A percentile compares a stretch with the other conserved stretches of the same genome.
phyloP scores from a whole-genome alignment of 2,113 vertebrate genomes.

The Erinaceus europaeus region DNA sequence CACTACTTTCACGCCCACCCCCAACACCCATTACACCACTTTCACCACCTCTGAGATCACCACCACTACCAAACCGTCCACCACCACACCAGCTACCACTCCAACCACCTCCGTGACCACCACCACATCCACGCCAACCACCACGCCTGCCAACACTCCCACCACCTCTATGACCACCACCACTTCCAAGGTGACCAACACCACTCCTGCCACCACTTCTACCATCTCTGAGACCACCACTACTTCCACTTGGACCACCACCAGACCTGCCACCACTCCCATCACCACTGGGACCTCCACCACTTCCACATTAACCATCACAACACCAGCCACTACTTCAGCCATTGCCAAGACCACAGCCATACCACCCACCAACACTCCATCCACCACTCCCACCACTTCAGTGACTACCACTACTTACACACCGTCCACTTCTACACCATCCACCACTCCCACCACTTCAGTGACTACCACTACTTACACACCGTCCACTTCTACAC shows the following conservation, averaged over 20 bases:
- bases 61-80: neutral
- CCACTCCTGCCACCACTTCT: neutral
- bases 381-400: accelerated
- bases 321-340: accelerated
- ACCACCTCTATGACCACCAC: neutral
- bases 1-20: neutral
- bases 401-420: neutral
- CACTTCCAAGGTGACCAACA: neutral
- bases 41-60: too few species aligned
- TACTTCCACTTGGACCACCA: neutral
- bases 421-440: accelerated
- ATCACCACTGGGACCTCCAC: neutral
- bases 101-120: neutral
- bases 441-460: neutral
- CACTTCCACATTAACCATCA: neutral
- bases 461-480: accelerated
- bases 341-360: neutral
- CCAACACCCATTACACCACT: neutral
- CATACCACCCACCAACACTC: neutral
- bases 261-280: accelerated
- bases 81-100: neutral
- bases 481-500: neutral
- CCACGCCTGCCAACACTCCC: neutral
- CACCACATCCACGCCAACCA: neutral
- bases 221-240: neutral